These are phyloP conservation scores for Drosophila serrata DNA, from an alignment of 1,140 invertebrate species.

Conservation along the genomic window DNA sequence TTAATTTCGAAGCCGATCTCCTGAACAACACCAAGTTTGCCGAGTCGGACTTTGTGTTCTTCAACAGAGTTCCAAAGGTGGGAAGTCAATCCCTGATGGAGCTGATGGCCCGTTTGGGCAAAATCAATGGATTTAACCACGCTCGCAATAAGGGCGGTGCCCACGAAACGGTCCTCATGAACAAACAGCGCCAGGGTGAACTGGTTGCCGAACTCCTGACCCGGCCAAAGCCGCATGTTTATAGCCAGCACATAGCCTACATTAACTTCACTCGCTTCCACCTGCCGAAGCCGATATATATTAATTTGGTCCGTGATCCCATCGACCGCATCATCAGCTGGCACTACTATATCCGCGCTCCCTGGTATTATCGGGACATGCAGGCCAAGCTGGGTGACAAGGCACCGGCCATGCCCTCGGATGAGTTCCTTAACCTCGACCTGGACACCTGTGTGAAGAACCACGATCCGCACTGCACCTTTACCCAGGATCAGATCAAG, in stretches of 20 bases:
- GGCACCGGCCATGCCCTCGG: slow-evolving; percentile 91
- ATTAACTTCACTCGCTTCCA: slow-evolving; percentile 88
- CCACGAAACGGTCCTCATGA: slow-evolving; percentile 92
- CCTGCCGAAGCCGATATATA: slow-evolving; percentile 93
- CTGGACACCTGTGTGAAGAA: slow-evolving; percentile 94
- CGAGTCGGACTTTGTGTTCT: slow-evolving; percentile 91
- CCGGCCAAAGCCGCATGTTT: slow-evolving; percentile 86
- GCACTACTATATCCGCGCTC: slow-evolving; percentile 94
- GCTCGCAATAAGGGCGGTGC: slow-evolving; percentile 93
- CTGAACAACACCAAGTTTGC: slow-evolving; percentile 93
- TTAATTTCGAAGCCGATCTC: slow-evolving; percentile 52
- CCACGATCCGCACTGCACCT: slow-evolving; percentile 93
- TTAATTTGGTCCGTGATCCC: slow-evolving; percentile 95
- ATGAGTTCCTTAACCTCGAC: slow-evolving; percentile 94
- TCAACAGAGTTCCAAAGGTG: slow-evolving; percentile 95
- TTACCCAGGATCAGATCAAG: slow-evolving; percentile 91
- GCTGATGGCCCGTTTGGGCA: slow-evolving; percentile 90
- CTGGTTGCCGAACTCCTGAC: slow-evolving; percentile 85
- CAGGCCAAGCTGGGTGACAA: slow-evolving; percentile 93
- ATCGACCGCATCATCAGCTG: slow-evolving; percentile 95
- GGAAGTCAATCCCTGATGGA: slow-evolving; percentile 96
- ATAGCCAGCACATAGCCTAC: slow-evolving; percentile 81
- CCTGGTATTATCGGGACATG: slow-evolving; percentile 95
- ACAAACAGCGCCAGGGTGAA: slow-evolving; percentile 90
- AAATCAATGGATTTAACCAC: slow-evolving; percentile 92